Evolutionary conservation across 2,888 invertebrate species (phyloP).

Genomic region (Terebella lapidaria): DNA sequence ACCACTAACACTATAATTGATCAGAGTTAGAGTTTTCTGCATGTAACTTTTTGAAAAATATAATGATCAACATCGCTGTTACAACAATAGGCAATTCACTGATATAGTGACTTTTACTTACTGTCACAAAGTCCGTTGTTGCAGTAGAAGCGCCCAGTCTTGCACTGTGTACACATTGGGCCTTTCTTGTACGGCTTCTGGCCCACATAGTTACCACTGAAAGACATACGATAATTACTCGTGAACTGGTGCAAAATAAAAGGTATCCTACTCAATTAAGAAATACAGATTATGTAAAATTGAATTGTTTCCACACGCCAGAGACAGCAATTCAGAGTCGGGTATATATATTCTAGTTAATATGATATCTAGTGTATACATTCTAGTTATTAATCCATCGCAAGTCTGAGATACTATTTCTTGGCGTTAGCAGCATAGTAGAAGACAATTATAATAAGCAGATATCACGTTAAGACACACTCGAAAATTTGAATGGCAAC

Average conservation of each 20-base stretch:
- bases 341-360: background rate
- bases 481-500: too few species aligned
- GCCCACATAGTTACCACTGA: slow-evolving; percentile 12
- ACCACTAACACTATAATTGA: background rate
- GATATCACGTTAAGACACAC: too few species aligned
- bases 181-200: slow-evolving; percentile 12
- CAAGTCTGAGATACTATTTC: too few species aligned
- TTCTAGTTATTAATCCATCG: too few species aligned
- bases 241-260: background rate
- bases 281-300: background rate
- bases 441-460: too few species aligned
- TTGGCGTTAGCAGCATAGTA: too few species aligned
- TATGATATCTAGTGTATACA: background rate
- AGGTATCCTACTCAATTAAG: background rate
- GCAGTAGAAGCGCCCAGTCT: slow-evolving; percentile 9
- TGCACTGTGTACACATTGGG: slow-evolving; percentile 6
- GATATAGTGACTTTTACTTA: too few species aligned
- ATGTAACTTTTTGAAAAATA: too few species aligned
- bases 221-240: background rate
- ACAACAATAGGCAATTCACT: too few species aligned
- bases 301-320: background rate
- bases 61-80: too few species aligned
- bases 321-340: too few species aligned
- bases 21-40: background rate
- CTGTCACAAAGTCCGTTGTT: slow-evolving; percentile 10